These are phyloP conservation scores for Cyclopterus lumpus DNA, from an alignment of 2,797 vertebrate species.

Conservation along the genomic window DNA sequence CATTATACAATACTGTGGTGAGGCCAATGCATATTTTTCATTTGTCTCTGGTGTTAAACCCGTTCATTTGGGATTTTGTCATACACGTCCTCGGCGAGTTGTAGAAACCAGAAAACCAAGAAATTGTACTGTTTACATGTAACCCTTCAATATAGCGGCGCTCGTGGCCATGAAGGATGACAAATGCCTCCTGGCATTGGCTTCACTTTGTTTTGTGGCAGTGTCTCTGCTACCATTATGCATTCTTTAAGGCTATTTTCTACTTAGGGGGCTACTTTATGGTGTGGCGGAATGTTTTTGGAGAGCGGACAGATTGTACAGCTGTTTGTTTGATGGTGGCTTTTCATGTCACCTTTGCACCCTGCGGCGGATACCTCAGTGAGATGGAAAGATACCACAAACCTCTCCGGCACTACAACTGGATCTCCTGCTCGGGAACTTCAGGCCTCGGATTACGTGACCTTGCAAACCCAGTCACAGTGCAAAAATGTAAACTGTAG, in stretches of 20 bases:
- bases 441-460: slow-evolving; percentile 52
- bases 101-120: slow-evolving; percentile 86
- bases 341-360: slow-evolving; percentile 71
- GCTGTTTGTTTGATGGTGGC: slow-evolving; percentile 73
- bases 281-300: slow-evolving; percentile 60
- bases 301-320: slow-evolving; percentile 63
- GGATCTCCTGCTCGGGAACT: slow-evolving; percentile 30
- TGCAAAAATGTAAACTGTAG: slow-evolving; percentile 39
- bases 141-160: slow-evolving; percentile 81
- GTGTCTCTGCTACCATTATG: slow-evolving; percentile 71
- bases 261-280: slow-evolving; percentile 69
- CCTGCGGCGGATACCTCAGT: slow-evolving; percentile 66
- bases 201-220: slow-evolving; percentile 80
- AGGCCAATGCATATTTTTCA: slow-evolving; percentile 81
- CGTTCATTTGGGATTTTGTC: slow-evolving; percentile 85
- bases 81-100: slow-evolving; percentile 81
- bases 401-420: slow-evolving; percentile 41
- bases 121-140: slow-evolving; percentile 87
- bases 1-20: slow-evolving; percentile 85
- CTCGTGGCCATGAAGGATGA: slow-evolving; percentile 79
- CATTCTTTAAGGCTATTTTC: slow-evolving; percentile 79
- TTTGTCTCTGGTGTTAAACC: slow-evolving; percentile 86
- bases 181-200: slow-evolving; percentile 78
- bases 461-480: slow-evolving; percentile 48
- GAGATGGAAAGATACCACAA: slow-evolving; percentile 64